Evolutionary conservation across 2,113 vertebrate species (phyloP).

Genomic region (Bucco capensis): DNA sequence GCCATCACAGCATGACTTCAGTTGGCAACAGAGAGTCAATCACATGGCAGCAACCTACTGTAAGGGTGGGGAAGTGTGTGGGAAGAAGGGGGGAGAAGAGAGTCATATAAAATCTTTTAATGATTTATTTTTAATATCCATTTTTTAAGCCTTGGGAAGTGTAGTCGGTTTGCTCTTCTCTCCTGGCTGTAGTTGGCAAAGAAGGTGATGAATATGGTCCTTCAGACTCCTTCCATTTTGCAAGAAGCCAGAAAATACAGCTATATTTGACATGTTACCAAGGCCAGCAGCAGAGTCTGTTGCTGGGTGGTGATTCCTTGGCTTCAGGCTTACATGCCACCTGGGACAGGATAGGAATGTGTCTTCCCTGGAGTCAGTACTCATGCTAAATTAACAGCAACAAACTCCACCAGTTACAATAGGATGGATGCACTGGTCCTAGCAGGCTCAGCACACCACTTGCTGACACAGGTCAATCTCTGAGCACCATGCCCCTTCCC

Average conservation of each 20-base stretch:
- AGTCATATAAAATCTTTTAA: slow-evolving; percentile 19
- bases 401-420: not conserved
- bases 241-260: not conserved
- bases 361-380: not conserved
- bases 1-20: slow-evolving; percentile 31
- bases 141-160: slow-evolving; percentile 4
- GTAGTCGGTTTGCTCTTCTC: slow-evolving; percentile 28
- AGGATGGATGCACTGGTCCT: not conserved
- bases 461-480: not conserved
- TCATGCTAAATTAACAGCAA: not conserved
- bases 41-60: slow-evolving; percentile 54
- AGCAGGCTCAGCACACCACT: not conserved
- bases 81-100: slow-evolving; percentile 22
- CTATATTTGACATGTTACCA: slow-evolving; percentile 46
- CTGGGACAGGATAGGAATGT: not conserved
- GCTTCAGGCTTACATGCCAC: not conserved
- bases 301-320: slow-evolving; percentile 40
- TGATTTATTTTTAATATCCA: slow-evolving; percentile 51
- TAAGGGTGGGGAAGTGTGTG: slow-evolving; percentile 25
- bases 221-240: slow-evolving; percentile 22
- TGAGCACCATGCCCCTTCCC: not conserved
- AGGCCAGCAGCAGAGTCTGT: slow-evolving; percentile 26
- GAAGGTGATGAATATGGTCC: not conserved
- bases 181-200: slow-evolving; percentile 38
- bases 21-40: slow-evolving; percentile 50